Evolutionary conservation across 2,888 invertebrate species (phyloP), one percentile per base, ranked within the genome.

Genomic region (Drosophila niveifrons): DNA sequence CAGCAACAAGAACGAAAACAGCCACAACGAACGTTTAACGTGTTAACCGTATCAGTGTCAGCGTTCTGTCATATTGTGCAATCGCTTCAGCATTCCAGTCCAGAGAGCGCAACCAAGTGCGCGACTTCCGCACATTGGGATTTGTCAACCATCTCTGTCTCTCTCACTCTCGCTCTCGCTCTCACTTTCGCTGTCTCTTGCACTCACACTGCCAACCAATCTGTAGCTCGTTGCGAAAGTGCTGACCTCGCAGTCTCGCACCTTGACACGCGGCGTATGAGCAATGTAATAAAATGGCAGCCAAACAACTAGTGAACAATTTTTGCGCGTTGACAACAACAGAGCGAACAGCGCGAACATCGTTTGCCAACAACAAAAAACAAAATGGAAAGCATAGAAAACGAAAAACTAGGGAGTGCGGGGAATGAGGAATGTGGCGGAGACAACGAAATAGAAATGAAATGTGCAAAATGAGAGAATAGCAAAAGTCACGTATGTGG

Each of bases 401-500:
- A 31, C 43, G 13, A 9, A 29, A 36, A 36, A 3, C n/a, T n/a
- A n/a, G 3, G 11, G 10, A 2, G 11, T 34, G 4, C 28, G 28
- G 28, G 28, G 28, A 31, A 31, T 31, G 36, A 4, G 36, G 36
- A 10, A 31, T 31, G 31, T 10, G 31, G 28, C 31, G 46, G 31
- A 46, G 15, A 51, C 31, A 62, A 58, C 10, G 36, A 64, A 69
- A 61, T 51, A 62, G 41, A 66, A 48, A 56, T 46, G 72, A 72
- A 64, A 58, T 61, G 57, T 47, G 41, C 80, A 50, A 55, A 64
- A 50, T 55, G 51, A 56, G 55, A 66, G 71, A 74, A 72, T 61
- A 47, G 52, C 62, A 75, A 78, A 82, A 82, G 87, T 83, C 83
- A 88, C 88, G 86, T 83, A 75, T 82, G 67, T 43, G 71, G 78